These are phyloP conservation scores for Gymnopithys bicolor DNA, from an alignment of 2,797 vertebrate genomes.

Conservation along the genomic window DNA sequence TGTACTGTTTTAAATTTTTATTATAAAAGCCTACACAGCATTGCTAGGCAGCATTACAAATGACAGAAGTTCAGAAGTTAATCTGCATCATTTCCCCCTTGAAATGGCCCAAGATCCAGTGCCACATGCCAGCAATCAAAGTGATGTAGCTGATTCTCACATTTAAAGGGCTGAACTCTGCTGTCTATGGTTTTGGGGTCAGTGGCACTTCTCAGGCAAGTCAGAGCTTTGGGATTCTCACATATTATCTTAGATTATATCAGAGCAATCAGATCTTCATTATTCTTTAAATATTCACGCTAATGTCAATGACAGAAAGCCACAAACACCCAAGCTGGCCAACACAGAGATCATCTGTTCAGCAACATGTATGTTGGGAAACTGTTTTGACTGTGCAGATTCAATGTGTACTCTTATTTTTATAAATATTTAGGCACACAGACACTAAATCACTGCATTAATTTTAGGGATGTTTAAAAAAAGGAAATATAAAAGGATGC, in stretches of 20 bases:
- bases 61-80: constrained; percentile 26
- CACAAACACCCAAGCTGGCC: neutral
- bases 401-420: neutral
- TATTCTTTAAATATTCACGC: neutral
- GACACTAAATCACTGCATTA: neutral
- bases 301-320: neutral
- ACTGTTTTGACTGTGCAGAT: neutral
- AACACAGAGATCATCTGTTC: neutral
- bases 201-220: neutral
- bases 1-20: constrained; percentile 18
- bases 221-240: constrained; percentile 10
- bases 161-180: constrained; percentile 5
- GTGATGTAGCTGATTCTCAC: neutral
- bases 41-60: constrained; percentile 28
- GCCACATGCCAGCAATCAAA: constrained; percentile 17
- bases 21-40: neutral
- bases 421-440: neutral
- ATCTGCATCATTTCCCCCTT: neutral
- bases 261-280: neutral
- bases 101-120: neutral
- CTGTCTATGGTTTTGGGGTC: neutral
- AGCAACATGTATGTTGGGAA: neutral
- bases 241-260: neutral
- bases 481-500: neutral
- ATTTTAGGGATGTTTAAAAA: neutral